Evolutionary conservation across 1,140 invertebrate genomes (phyloP).

Genomic region (Drosophila asahinai): DNA sequence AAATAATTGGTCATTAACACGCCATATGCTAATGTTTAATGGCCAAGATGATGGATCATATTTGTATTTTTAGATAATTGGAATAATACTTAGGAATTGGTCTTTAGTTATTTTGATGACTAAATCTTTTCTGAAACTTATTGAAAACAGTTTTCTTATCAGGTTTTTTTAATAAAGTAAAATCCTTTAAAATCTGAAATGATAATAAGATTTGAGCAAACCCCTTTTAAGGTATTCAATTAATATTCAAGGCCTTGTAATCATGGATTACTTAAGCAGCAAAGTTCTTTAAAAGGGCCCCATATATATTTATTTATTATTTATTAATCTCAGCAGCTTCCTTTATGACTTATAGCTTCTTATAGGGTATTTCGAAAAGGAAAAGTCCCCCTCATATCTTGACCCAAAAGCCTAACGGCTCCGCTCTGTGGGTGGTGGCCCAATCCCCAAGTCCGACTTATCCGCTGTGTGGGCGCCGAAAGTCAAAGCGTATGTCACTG

Average conservation of each 20-base stretch:
- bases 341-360: too few species aligned
- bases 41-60: neutral
- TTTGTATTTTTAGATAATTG: neutral
- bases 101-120: too few species aligned
- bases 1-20: slow-evolving; percentile 4
- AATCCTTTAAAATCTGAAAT: too few species aligned
- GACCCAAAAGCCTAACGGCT: slow-evolving; percentile 49
- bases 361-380: slow-evolving; percentile 50
- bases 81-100: too few species aligned
- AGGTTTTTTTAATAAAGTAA: too few species aligned
- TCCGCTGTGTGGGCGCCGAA: slow-evolving; percentile 50
- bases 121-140: too few species aligned
- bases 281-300: neutral
- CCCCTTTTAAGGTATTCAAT: too few species aligned
- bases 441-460: slow-evolving; percentile 33
- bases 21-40: neutral
- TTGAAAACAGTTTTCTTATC: too few species aligned
- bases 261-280: too few species aligned
- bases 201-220: neutral
- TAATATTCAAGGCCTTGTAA: neutral
- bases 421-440: slow-evolving; percentile 50
- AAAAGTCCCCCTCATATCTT: slow-evolving; percentile 56
- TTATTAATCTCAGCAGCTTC: neutral
- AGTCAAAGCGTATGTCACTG: slow-evolving; percentile 52
- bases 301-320: neutral